Conservation (phyloP, 2,113 vertebrate species). For the Anseranas semipalmata region DNA sequence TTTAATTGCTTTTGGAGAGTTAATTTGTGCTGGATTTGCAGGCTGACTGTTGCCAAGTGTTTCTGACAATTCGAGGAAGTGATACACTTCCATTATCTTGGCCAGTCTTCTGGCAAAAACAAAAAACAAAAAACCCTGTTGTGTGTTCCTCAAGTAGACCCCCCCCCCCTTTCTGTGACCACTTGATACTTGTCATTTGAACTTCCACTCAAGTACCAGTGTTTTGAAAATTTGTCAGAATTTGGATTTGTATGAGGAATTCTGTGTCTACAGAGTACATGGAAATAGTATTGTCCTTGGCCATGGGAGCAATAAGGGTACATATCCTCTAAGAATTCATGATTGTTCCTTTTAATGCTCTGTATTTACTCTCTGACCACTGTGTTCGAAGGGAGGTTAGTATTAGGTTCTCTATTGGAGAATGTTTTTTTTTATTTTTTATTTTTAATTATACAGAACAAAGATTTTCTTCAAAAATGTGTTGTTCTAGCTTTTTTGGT, state of each 20-base stretch:
- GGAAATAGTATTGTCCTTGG: background rate
- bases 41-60: slow-evolving; percentile 28
- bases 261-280: background rate
- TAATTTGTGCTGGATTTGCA: background rate
- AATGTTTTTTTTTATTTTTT: background rate
- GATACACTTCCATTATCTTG: slow-evolving; percentile 40
- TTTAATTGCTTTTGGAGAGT: slow-evolving; percentile 20
- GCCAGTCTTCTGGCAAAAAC: slow-evolving; percentile 16
- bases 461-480: background rate
- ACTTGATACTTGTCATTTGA: background rate
- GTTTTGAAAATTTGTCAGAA: background rate
- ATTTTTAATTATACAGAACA: background rate
- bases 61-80: slow-evolving; percentile 62
- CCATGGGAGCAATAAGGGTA: background rate
- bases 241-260: background rate
- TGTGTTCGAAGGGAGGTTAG: background rate
- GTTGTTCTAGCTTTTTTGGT: background rate
- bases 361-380: background rate
- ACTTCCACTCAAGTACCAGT: background rate
- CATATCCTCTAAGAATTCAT: background rate
- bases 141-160: background rate
- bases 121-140: background rate
- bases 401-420: background rate
- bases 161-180: background rate
- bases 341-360: background rate